Base-by-base conservation (phyloP, 2,888 invertebrate species). In the Diarsia brunnea region DNA sequence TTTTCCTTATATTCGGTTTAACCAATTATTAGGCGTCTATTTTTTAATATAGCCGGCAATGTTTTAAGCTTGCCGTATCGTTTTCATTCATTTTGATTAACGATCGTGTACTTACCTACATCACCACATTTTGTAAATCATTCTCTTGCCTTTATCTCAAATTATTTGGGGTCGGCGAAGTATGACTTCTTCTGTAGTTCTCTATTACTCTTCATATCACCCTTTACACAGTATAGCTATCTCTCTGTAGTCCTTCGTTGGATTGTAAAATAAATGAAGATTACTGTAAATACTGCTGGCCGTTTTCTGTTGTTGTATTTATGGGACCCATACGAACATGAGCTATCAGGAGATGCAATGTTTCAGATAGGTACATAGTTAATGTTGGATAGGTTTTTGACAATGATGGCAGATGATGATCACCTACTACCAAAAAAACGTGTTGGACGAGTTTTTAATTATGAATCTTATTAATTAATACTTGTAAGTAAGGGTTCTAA, bases 1-100 rank as follows among this genome's bases (percentile, higher is more conserved):
- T 69, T 85, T 78, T 70, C 51, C 51, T 47, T 66, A 68, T 43
- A 65, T 72, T 45, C 16, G 19, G 70, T 73, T 82, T 72, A 85
- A 64, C 51, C 21, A n/a, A 61, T 67, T 69, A 55, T 31, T 38
- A 4, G 12, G 45, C 4, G 43, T 21, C 3, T 79, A 49, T 58
- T 38, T 60, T 69, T 4, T 19, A 61, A n/a, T 27, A 0, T 12
- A 19, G 0, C 27, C 4, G 3, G 10, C 19, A 27, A 7, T 24
- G 5, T n/a, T 45, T 4, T 61, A 27, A 27, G 43, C 27, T 24
- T 4, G 16, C 8, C 38, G 27, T 45, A 27, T 27, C 16, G 19
- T 65, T 65, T 27, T 67, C n/a, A 65, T 27, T 61, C 0, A 58
- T 27, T 45, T 45, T 14, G 61, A 43, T 45, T 43, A 45, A 43